phyloP scores from a whole-genome alignment of 1,140 invertebrate species.

The Tetranychus urticae region DNA sequence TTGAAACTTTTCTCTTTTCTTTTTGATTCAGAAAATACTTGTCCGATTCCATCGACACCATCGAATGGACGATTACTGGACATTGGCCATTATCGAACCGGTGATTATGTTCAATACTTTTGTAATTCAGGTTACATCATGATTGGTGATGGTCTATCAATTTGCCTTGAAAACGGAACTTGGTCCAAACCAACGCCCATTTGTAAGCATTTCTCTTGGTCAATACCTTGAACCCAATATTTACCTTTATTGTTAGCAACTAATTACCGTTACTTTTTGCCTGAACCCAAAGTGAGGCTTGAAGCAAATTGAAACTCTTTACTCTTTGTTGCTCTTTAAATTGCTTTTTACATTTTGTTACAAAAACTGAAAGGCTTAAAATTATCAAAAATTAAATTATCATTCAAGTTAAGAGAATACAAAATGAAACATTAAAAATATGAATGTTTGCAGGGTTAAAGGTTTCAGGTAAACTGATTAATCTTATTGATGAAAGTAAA shows the following conservation, averaged over 20 bases:
- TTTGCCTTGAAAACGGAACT: slow-evolving; percentile 57
- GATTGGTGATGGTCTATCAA: slow-evolving; percentile 44
- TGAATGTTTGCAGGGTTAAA: too few relatives aligned
- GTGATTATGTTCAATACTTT: slow-evolving; percentile 47
- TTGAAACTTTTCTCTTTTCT: not conserved
- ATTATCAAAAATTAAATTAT: too few relatives aligned
- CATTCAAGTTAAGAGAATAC: too few relatives aligned
- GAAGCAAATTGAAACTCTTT: too few relatives aligned
- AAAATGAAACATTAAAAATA: too few relatives aligned
- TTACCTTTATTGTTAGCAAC: not conserved
- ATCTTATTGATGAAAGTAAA: too few relatives aligned
- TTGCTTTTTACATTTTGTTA: too few relatives aligned
- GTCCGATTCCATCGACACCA: slow-evolving; percentile 40
- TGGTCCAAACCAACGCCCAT: slow-evolving; percentile 64
- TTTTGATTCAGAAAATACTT: slow-evolving; percentile 30
- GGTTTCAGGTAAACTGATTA: too few relatives aligned
- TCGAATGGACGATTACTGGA: slow-evolving; percentile 41
- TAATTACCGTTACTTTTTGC: too few relatives aligned
- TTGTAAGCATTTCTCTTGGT: slow-evolving; percentile 27
- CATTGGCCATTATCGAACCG: slow-evolving; percentile 22
- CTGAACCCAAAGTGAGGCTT: too few relatives aligned
- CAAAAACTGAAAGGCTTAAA: too few relatives aligned
- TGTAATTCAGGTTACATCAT: slow-evolving; percentile 42
- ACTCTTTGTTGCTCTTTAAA: too few relatives aligned
- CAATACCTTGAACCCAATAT: not conserved